A percentile compares a stretch with the other conserved stretches of the same genome.
phyloP scores from a whole-genome alignment of 2,113 vertebrate genomes.

The Apus apus region DNA sequence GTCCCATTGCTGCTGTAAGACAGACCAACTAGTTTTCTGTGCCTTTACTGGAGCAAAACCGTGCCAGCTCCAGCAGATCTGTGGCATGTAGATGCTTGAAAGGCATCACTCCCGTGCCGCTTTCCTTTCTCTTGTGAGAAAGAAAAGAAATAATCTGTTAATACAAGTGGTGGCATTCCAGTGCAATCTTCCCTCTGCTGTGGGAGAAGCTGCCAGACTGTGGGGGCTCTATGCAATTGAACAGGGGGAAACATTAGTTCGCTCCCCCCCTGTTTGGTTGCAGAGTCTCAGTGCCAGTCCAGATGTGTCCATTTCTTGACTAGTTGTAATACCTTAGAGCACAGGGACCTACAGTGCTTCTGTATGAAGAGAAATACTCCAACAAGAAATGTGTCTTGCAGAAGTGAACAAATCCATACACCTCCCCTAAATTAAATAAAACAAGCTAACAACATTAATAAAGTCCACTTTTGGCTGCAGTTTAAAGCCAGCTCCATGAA shows the following conservation, averaged over 20 bases:
- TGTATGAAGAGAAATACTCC: neutral
- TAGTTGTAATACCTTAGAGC: neutral
- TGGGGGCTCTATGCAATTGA: neutral
- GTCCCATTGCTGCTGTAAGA: neutral
- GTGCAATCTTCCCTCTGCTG: neutral
- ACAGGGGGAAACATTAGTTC: neutral
- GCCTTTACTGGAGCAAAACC: neutral
- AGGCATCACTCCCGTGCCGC: fast-evolving
- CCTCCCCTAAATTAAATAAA: neutral
- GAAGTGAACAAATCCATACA: neutral
- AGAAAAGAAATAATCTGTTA: neutral
- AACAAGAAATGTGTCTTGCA: neutral
- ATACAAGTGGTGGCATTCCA: neutral
- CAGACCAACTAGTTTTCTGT: neutral
- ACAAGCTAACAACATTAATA: neutral
- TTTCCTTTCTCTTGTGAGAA: neutral
- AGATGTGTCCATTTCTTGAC: neutral
- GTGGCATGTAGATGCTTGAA: neutral
- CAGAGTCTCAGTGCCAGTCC: neutral
- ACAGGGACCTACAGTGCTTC: neutral
- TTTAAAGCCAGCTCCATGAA: slow-evolving; percentile 17
- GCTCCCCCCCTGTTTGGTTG: neutral
- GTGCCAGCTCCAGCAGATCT: neutral
- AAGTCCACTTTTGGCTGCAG: neutral
- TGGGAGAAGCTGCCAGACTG: neutral